Base-by-base conservation (phyloP, 2,797 vertebrate genomes). In the Iguana delicatissima region DNA sequence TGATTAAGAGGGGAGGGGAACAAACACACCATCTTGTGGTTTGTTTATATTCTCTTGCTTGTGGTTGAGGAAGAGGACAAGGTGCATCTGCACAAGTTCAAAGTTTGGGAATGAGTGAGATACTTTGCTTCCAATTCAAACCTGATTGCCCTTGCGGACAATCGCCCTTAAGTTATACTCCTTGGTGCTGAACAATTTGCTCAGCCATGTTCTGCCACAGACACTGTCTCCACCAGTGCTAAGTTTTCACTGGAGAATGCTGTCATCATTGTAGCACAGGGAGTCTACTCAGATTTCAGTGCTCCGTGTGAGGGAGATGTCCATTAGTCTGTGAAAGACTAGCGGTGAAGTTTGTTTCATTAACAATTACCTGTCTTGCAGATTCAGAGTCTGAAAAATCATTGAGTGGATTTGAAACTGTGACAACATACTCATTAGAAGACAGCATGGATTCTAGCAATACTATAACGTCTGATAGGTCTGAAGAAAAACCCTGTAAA, bases 351-450 rank as follows among this genome's bases (percentile, higher is more conserved):
- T 93, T 72, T 86, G 91, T 80, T 91, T 92, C 94, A 92, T 94
- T 97, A 94, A 96, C 92, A 92, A 96, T 94, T 95, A 93, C 94
- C 89, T 89, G 94, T 88, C 38, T 92, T 97, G 87, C 98, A 99
- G 99, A 98, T 95, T 99, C 99, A 0, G 98, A 98, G 95, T 99
- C 99, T 0, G 98, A 99, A 96, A 94, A 95, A 95, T 99, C 98
- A 81, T 95, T 99, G 97, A 99, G 98, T 93, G 98, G 97, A 93
- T 98, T 99, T 95, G 98, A 99, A 97, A 98, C 98, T 0, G 97
- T 98, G 92, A 96, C 98, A 84, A 98, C 98, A 57, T 97, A 91
- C 91, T 98, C 98, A 0, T 95, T 97, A 86, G 98, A 98, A 89
- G 97, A 98, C 89, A 97, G 97, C 46, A 96, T 98, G 95, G 96